Base-by-base conservation (phyloP, 2,888 invertebrate genomes). In the Aricia artaxerxes region DNA sequence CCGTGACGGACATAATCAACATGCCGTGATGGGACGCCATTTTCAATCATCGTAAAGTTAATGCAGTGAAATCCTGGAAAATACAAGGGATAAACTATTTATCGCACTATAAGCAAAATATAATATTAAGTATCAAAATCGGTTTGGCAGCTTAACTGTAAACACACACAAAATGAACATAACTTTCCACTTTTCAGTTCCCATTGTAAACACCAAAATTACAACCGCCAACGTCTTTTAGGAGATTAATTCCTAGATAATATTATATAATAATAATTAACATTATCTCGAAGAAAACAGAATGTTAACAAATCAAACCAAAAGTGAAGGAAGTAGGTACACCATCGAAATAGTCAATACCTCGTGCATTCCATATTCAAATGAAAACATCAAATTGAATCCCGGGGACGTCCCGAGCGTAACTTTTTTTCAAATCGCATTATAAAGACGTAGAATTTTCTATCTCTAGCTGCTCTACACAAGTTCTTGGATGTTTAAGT, bases 391-490 rank as follows among this genome's bases (percentile, higher is more conserved):
- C 31, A 69, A 69, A 69, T 69, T 69, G 69, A 69, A 13, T 69
- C 35, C 69, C 13, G 35, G 35, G 13, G 13, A 69, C 69, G 69
- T 69, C 35, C 35, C 69, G 35, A 13, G 69, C 35, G 35, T 69
- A 69, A 69, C 69, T 69, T 69, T 69, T 64, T 76, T 64, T 24
- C 7, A 64, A 78, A 49, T 78, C 64, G 44, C 64, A 24, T 64
- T 64, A 64, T 31, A 44, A 64, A 44, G 31, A 64, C 61, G 61
- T 38, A 40, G 35, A 60, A 40, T 24, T 40, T 35, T 40, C 40
- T 60, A 78, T 7, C 44, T 9, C 44, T 44, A 0, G 44, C 44
- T 44, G 16, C 64, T 78, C 31, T 60, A 64, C 60, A 13, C 69
- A 44, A 78, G 44, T 78, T 78, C 44, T 78, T 24, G n/a, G 35